Evolutionary conservation across 2,888 invertebrate genomes (phyloP).

Genomic region (Lycia hirtaria): DNA sequence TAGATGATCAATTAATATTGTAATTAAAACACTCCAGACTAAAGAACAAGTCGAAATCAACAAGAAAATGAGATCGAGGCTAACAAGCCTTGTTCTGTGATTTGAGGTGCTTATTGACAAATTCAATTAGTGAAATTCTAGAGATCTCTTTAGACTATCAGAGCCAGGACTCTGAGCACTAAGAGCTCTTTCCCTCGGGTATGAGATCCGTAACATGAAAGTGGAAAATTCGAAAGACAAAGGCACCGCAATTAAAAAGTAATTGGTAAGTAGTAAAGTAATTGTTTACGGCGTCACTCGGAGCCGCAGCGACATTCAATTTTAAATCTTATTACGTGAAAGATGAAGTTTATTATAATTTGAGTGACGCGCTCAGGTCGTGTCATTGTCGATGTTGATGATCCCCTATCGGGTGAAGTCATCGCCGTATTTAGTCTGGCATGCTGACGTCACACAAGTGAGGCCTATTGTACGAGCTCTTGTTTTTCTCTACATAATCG

Average conservation of each 20-base stretch:
- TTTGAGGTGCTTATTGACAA: too few species aligned
- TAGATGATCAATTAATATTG: too few species aligned
- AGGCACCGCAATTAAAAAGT: conserved; percentile 33
- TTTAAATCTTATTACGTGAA: conserved; percentile 16
- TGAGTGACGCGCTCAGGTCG: conserved; percentile 52
- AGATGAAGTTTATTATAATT: conserved; percentile 23
- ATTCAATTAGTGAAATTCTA: too few species aligned
- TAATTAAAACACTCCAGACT: too few species aligned
- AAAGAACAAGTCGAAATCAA: too few species aligned
- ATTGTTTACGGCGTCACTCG: conserved; percentile 27
- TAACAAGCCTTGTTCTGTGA: too few species aligned
- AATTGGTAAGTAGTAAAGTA: conserved; percentile 29
- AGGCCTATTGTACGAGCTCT: conserved; percentile 63
- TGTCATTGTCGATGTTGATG: conserved; percentile 64
- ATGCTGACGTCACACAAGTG: conserved; percentile 58
- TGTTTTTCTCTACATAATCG: conserved; percentile 66
- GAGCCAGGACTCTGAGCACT: not conserved
- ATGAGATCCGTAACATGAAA: conserved; percentile 27
- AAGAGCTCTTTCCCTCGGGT: not conserved
- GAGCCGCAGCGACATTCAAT: conserved; percentile 23
- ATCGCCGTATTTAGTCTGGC: conserved; percentile 60
- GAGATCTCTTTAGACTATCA: not conserved
- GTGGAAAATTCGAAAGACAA: conserved; percentile 25
- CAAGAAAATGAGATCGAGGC: too few species aligned
- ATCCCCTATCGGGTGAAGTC: conserved; percentile 68